Evolutionary conservation across 2,113 vertebrate species (phyloP).

Genomic region (Papio anubis): DNA sequence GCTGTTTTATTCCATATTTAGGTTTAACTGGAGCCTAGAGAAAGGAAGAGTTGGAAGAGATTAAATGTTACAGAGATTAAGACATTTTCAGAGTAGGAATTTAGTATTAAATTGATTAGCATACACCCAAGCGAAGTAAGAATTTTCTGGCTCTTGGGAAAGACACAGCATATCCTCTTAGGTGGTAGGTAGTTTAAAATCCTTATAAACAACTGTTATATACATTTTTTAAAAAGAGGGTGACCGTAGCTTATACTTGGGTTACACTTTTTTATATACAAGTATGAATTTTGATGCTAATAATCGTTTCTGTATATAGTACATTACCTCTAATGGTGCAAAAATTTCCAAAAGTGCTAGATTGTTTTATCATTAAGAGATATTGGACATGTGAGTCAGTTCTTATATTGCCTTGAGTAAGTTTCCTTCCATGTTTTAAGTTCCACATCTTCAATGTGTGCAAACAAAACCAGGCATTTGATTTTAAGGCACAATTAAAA

Average conservation of each 20-base stretch:
- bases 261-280: slow-evolving; percentile 17
- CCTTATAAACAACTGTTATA: background rate
- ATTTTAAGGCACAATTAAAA: background rate
- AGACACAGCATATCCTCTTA: background rate
- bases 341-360: background rate
- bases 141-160: background rate
- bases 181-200: background rate
- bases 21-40: background rate
- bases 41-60: background rate
- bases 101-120: background rate
- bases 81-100: background rate
- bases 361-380: background rate
- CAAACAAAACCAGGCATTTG: background rate
- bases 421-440: background rate
- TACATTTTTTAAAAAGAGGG: background rate
- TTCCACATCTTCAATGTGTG: background rate
- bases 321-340: background rate
- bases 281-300: background rate
- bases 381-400: background rate
- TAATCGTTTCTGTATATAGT: background rate
- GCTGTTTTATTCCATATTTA: background rate
- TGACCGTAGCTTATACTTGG: background rate
- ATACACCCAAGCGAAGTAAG: background rate
- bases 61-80: background rate
- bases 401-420: background rate